Conservation (phyloP, 2,888 invertebrate genomes). For the Rutpela maculata region DNA sequence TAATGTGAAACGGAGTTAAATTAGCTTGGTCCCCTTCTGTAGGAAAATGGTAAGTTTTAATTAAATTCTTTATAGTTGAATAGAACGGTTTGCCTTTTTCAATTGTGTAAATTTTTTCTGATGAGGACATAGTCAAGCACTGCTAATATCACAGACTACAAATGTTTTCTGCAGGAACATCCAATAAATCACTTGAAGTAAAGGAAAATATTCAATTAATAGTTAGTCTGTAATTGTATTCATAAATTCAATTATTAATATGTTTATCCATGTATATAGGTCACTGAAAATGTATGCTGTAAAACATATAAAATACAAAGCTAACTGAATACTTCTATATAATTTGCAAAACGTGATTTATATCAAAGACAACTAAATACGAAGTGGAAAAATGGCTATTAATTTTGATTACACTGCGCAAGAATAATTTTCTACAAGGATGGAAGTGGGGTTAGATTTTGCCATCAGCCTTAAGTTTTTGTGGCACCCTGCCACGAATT, state of each 20-base stretch:
- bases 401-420: too few relatives aligned
- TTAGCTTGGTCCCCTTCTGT: neutral
- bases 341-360: too few relatives aligned
- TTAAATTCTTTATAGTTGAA: neutral
- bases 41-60: neutral
- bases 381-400: too few relatives aligned
- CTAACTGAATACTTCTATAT: too few relatives aligned
- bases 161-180: neutral
- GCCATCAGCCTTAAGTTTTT: too few relatives aligned
- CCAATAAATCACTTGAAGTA: neutral
- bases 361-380: too few relatives aligned
- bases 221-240: neutral
- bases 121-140: neutral
- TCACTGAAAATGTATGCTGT: too few relatives aligned
- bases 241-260: neutral
- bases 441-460: too few relatives aligned
- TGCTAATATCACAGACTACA: neutral
- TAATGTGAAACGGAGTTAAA: neutral
- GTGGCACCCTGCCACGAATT: too few relatives aligned
- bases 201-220: neutral
- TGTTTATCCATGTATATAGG: neutral
- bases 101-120: neutral
- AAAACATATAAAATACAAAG: too few relatives aligned
- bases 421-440: too few relatives aligned
- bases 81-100: neutral